Conservation (phyloP, 2,888 invertebrate species). For the Acronicta psi region DNA sequence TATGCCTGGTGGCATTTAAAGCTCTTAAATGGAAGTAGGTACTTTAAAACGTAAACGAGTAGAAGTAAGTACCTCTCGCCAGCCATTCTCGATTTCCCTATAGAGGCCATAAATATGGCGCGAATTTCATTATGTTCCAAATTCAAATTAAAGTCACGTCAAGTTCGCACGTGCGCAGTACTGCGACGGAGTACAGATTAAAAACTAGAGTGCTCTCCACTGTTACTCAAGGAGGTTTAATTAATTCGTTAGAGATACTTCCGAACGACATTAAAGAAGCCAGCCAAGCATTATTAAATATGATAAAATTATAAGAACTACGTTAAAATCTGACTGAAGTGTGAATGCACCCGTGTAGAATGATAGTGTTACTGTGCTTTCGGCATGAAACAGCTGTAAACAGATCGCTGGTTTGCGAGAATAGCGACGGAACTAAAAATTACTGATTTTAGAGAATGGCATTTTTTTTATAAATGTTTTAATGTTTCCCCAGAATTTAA, state of each 20-base stretch:
- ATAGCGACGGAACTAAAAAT: too few relatives aligned
- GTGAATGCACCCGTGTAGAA: too few relatives aligned
- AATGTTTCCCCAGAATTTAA: too few relatives aligned
- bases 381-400: too few relatives aligned
- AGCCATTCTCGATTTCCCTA: constrained; percentile 77
- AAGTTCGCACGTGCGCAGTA: constrained; percentile 82
- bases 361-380: too few relatives aligned
- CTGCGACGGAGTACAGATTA: constrained; percentile 69
- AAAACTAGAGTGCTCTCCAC: constrained; percentile 65
- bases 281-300: too few relatives aligned
- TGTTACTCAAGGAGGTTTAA: constrained; percentile 52
- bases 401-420: too few relatives aligned
- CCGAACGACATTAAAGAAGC: constrained; percentile 34
- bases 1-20: constrained; percentile 29
- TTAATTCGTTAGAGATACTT: constrained; percentile 54
- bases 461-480: too few relatives aligned
- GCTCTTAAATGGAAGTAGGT: constrained; percentile 25
- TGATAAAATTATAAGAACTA: too few relatives aligned
- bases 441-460: too few relatives aligned
- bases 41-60: constrained; percentile 51
- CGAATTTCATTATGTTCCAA: constrained; percentile 84
- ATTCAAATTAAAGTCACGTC: constrained; percentile 86
- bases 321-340: too few relatives aligned
- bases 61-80: constrained; percentile 61
- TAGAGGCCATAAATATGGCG: constrained; percentile 84